phyloP scores from a whole-genome alignment of 2,888 invertebrate genomes.

The Branchellion lobata region DNA sequence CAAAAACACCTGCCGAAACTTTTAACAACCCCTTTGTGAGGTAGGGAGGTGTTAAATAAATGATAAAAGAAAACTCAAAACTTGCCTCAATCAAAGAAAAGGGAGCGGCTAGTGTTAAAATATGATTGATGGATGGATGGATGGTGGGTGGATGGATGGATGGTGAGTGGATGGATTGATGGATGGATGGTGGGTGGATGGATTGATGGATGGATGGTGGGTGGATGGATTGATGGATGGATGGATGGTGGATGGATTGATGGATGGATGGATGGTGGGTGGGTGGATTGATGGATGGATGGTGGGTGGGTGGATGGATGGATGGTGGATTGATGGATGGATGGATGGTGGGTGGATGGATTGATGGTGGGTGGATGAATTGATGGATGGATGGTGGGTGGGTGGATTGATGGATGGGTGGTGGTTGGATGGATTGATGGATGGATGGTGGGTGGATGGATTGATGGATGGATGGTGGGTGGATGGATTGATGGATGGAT shows the following conservation, averaged over 20 bases:
- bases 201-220: slow-evolving; percentile 1
- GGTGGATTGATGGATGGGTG: slow-evolving; percentile 7
- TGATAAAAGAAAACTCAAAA: background rate
- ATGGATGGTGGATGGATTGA: background rate
- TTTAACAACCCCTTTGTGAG: too few species aligned
- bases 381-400: background rate
- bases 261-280: background rate
- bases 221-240: background rate
- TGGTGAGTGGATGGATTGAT: background rate
- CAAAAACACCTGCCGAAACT: too few species aligned
- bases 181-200: slow-evolving; percentile 7
- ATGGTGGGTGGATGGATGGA: too few species aligned
- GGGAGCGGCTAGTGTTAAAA: background rate
- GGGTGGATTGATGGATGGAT: slow-evolving; percentile 5
- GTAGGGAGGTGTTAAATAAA: background rate
- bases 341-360: slow-evolving; percentile 17
- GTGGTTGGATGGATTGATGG: background rate
- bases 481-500: slow-evolving; percentile 13
- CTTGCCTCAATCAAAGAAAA: too few species aligned
- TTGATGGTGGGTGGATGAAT: slow-evolving; percentile 8
- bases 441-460: slow-evolving; percentile 16
- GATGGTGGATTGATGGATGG: background rate
- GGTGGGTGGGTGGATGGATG: slow-evolving; percentile 1
- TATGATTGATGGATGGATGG: background rate
- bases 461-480: slow-evolving; percentile 8